Evolutionary conservation across 2,888 invertebrate genomes (phyloP).

Genomic region (Lochmaea capreae): DNA sequence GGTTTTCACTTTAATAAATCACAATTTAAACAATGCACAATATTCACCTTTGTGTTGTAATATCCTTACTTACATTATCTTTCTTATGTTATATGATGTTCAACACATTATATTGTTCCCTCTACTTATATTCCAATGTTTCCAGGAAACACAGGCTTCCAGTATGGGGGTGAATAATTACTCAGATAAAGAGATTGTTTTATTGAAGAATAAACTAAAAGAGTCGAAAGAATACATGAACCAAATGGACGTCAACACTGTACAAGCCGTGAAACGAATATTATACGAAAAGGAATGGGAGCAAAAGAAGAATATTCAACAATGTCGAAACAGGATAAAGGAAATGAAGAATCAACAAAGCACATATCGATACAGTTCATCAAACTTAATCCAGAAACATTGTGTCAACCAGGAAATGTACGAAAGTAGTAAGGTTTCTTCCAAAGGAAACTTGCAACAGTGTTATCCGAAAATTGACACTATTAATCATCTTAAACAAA

Average conservation of each 20-base stretch:
- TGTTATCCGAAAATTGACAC: constrained; percentile 7
- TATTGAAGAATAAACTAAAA: constrained; percentile 6
- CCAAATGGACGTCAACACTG: constrained; percentile 6
- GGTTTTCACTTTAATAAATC: too few relatives aligned
- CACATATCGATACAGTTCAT: not conserved
- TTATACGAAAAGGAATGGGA: not conserved
- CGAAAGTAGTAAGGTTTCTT: not conserved
- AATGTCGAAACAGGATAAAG: not conserved
- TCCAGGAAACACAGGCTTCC: not conserved
- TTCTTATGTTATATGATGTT: too few relatives aligned
- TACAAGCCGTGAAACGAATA: constrained; percentile 14
- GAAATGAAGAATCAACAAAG: not conserved
- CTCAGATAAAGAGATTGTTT: not conserved
- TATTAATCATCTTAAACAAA: not conserved
- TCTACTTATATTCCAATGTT: not conserved
- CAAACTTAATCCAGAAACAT: constrained; percentile 9
- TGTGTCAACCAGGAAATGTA: constrained; percentile 2
- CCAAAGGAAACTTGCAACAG: not conserved
- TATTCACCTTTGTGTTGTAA: too few relatives aligned
- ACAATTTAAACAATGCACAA: too few relatives aligned
- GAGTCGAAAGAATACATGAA: not conserved
- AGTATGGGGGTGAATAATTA: not conserved
- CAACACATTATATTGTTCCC: not conserved
- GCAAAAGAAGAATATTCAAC: constrained; percentile 20
- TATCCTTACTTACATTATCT: too few relatives aligned